A percentile compares a stretch with the other conserved stretches of the same genome.
phyloP scores from a whole-genome alignment of 2,797 vertebrate genomes.

The Diplodus puntazzo region DNA sequence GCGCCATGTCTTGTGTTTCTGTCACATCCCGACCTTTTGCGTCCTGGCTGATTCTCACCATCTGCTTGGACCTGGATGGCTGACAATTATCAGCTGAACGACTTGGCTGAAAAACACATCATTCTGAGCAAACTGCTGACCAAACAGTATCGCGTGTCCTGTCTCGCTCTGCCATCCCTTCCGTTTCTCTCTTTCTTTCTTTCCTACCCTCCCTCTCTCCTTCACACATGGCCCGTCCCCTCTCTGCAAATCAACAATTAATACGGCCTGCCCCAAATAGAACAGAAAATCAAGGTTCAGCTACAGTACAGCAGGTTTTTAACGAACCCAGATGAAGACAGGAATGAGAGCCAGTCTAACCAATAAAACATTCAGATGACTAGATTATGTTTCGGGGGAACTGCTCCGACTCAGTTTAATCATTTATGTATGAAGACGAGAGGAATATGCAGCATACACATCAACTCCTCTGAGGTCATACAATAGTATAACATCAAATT shows the following conservation, averaged over 20 bases:
- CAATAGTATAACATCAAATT: background rate
- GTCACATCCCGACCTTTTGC: slow-evolving; percentile 21
- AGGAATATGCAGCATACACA: background rate
- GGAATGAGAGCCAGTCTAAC: background rate
- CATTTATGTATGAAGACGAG: slow-evolving; percentile 20
- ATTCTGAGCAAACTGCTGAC: slow-evolving; percentile 53
- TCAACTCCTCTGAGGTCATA: background rate
- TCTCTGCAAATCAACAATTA: slow-evolving; percentile 37
- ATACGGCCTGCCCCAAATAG: background rate
- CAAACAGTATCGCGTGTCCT: slow-evolving; percentile 28
- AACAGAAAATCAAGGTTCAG: slow-evolving; percentile 9
- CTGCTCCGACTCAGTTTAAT: slow-evolving; percentile 12
- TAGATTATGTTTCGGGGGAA: slow-evolving; percentile 16
- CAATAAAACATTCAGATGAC: slow-evolving; percentile 20
- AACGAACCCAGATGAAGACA: background rate
- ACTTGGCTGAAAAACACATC: slow-evolving; percentile 42
- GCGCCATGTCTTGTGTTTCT: slow-evolving; percentile 7
- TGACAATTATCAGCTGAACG: slow-evolving; percentile 48
- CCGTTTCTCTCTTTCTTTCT: background rate
- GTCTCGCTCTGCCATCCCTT: background rate
- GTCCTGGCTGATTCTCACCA: slow-evolving; percentile 28
- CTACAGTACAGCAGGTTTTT: background rate
- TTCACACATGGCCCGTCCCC: slow-evolving; percentile 46
- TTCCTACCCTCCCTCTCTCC: slow-evolving; percentile 5
- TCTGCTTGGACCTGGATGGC: slow-evolving; percentile 48